phyloP scores from a whole-genome alignment of 2,797 vertebrate genomes.

The Oreonectes daqikongensis region DNA sequence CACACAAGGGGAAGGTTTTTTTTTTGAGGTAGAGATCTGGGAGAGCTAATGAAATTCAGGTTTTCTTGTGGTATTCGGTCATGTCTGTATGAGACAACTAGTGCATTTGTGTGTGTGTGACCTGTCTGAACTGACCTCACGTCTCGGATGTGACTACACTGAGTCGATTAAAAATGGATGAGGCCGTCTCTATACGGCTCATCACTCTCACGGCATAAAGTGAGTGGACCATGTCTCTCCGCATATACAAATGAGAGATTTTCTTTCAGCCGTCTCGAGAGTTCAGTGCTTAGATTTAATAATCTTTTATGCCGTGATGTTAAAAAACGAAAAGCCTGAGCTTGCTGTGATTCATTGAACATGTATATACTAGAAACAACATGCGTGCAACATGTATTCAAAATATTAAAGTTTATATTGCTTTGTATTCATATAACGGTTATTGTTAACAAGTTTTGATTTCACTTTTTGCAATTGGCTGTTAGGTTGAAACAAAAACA shows the following conservation, averaged over 20 bases:
- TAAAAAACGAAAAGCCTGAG: too few species aligned
- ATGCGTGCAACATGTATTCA: not conserved
- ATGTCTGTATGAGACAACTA: not conserved
- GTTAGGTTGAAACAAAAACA: too few species aligned
- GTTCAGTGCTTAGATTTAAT: conserved; percentile 1
- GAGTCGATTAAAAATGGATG: conserved; percentile 73
- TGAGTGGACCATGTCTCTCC: conserved; percentile 11
- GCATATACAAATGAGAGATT: conserved; percentile 30
- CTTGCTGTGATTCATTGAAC: too few species aligned
- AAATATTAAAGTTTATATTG: too few species aligned
- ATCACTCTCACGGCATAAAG: conserved; percentile 39
- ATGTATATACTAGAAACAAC: not conserved
- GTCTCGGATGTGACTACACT: conserved; percentile 65
- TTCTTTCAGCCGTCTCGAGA: conserved; percentile 36
- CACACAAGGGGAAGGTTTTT: conserved; percentile 24
- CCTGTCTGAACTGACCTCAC: conserved; percentile 62
- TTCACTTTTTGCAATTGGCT: too few species aligned
- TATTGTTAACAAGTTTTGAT: too few species aligned
- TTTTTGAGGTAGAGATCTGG: conserved; percentile 36
- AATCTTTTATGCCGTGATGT: too few species aligned
- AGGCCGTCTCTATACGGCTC: conserved; percentile 68
- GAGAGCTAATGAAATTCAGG: conserved; percentile 16
- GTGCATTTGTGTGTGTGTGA: conserved; percentile 45
- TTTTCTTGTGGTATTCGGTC: conserved; percentile 12
- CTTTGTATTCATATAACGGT: too few species aligned